These are phyloP conservation scores for Cotesia chilonis DNA, from an alignment of 1,140 invertebrate species.

Conservation along the genomic window DNA sequence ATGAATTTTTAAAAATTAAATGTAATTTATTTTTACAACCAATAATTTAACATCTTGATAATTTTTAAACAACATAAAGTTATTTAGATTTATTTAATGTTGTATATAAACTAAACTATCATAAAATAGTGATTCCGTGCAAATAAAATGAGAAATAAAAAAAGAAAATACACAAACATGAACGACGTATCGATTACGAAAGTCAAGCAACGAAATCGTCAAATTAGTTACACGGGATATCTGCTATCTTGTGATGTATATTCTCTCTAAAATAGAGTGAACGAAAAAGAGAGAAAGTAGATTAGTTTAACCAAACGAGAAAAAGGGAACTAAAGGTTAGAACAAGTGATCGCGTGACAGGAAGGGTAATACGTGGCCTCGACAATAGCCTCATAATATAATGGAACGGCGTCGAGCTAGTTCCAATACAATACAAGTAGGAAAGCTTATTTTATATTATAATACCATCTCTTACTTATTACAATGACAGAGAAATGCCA, in stretches of 20 bases:
- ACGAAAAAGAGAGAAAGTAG: not conserved
- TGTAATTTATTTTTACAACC: no score
- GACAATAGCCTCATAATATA: conserved; percentile 55
- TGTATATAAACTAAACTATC: no score
- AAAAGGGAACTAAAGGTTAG: conserved; percentile 24
- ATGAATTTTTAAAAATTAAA: no score
- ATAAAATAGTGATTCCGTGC: conserved; percentile 1
- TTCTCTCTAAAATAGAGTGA: not conserved
- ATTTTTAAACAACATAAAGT: no score
- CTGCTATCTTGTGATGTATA: conserved; percentile 36
- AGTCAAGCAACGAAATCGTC: conserved; percentile 48
- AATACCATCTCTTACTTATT: conserved; percentile 9
- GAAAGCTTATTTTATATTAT: conserved; percentile 36
- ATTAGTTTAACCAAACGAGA: not conserved
- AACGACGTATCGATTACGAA: conserved; percentile 51
- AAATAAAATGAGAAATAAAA: conserved; percentile 2
- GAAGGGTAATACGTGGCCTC: conserved; percentile 46
- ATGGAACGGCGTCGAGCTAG: conserved; percentile 50
- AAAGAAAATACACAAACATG: not conserved
- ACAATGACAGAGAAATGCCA: conserved; percentile 32
- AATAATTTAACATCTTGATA: no score
- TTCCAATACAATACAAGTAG: not conserved
- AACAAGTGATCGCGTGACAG: conserved; percentile 56
- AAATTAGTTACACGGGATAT: conserved; percentile 48
- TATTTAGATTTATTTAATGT: no score